Base-by-base conservation (phyloP, 1,140 invertebrate species). In the Ceratina calcarata region DNA sequence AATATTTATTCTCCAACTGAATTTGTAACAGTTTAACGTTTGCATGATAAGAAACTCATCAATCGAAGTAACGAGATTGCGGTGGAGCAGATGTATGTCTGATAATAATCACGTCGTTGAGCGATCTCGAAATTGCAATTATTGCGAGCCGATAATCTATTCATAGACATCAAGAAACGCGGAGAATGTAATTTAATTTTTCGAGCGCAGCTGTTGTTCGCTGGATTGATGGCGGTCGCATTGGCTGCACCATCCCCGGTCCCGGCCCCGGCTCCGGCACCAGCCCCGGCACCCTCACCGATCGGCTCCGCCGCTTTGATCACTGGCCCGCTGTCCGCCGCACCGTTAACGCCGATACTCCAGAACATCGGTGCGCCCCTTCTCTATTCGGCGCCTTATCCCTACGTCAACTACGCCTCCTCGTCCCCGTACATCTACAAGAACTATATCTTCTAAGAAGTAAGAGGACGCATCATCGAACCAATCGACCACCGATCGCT, bases 211-310 rank as follows among this genome's bases (percentile, higher is more conserved):
- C 49, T 89, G 24, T 80, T 88, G 10, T 78, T 88, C 72, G 78
- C 82, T 3, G 86, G 84, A 57, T 69, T 88, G 10, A 37, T 89
- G 84, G 87, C 88, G 13, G 78, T 89, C 51, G 88, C 86, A 32
- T 76, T 75, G 49, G 89, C 88, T 27, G 86, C 80, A 4, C 84
- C 84, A 0, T 22, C 83, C 1, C 78, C 81, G 1, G 45, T 10
- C 0, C 81, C 81, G 2, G 69, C 70, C 0, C 84, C 84, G 1
- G 73, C 67, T 2, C 78, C 80, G 3, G 78, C 72, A 7, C 78
- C 80, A 4, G 78, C 66, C 2, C 80, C 81, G 3, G 78, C 84
- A 6, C 82, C 83, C 0, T 67, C 73, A 2, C 55, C 78, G 3
- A 58, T 27, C 16, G 3, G 20, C 2, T 15, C 16, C 0, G 24